Evolutionary conservation across 64 coral and sea anemone species (phyloP).

Genomic region (Stichodactyla helianthus): DNA sequence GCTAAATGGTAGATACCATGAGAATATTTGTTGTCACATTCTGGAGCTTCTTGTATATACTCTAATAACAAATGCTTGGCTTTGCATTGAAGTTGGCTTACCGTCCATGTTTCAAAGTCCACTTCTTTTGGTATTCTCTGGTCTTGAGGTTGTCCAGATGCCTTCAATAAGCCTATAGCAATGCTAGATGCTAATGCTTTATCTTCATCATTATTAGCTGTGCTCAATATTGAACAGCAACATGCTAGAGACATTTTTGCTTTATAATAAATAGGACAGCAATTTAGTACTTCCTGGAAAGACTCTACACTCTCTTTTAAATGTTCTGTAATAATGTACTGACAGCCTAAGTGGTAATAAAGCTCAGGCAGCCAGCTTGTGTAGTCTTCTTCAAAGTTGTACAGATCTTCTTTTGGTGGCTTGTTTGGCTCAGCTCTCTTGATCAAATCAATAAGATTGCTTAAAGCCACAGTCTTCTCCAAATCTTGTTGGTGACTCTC

Average conservation of each 20-base stretch:
- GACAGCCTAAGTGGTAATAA: constrained; percentile 19
- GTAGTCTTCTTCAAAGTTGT: constrained; percentile 47
- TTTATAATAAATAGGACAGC: constrained; percentile 43
- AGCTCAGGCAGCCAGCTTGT: constrained; percentile 66
- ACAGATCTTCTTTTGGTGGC: constrained; percentile 6
- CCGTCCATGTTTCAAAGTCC: not conserved
- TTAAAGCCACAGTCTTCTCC: not conserved
- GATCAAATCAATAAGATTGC: constrained; percentile 65
- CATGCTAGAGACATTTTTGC: constrained; percentile 56
- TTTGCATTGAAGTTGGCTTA: not conserved
- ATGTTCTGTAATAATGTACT: constrained; percentile 14
- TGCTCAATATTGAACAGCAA: constrained; percentile 32
- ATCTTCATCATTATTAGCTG: not conserved
- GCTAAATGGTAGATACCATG: constrained; percentile 65
- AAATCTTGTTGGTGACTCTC: constrained; percentile 35
- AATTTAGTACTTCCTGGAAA: constrained; percentile 41
- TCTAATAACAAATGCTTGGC: constrained; percentile 17
- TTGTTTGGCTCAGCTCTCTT: constrained; percentile 51
- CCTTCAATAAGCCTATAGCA: not conserved
- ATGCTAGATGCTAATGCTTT: not conserved
- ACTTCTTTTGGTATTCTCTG: not conserved
- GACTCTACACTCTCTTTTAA: constrained; percentile 34
- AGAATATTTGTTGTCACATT: constrained; percentile 65
- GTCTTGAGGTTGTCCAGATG: not conserved
- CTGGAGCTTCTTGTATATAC: constrained; percentile 59